phyloP scores from a whole-genome alignment of 2,888 invertebrate genomes.

The Schizaphis graminum region DNA sequence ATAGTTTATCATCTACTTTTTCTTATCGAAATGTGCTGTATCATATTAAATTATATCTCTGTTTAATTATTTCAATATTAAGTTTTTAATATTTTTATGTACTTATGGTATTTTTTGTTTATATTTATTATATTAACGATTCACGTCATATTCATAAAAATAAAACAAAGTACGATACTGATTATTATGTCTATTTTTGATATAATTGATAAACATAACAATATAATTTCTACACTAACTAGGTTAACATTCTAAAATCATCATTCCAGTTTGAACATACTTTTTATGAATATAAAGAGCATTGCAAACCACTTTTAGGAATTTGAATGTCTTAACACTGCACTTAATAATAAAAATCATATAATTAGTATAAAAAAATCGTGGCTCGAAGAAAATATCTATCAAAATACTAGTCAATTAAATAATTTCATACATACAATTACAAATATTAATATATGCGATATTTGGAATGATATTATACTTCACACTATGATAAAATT shows the following conservation, averaged over 20 bases:
- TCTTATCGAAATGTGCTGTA: neutral
- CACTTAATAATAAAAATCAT: neutral
- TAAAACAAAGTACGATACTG: neutral
- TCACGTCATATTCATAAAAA: neutral
- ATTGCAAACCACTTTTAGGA: neutral
- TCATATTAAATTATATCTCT: neutral
- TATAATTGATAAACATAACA: neutral
- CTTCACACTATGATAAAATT: neutral
- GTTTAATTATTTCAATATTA: neutral
- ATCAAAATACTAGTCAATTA: neutral
- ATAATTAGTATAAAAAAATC: neutral
- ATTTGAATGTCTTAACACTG: neutral
- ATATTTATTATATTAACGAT: neutral
- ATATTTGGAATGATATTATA: neutral
- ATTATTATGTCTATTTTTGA: neutral
- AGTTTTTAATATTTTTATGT: neutral
- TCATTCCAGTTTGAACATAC: too few species aligned
- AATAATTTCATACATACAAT: neutral
- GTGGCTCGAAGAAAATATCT: too few species aligned
- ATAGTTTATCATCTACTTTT: neutral
- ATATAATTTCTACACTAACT: neutral
- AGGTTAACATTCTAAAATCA: neutral
- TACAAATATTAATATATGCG: neutral
- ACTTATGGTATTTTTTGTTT: neutral
- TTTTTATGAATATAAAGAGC: neutral